Conservation (phyloP, 1,140 invertebrate species). For the Coenobita brevimanus region DNA sequence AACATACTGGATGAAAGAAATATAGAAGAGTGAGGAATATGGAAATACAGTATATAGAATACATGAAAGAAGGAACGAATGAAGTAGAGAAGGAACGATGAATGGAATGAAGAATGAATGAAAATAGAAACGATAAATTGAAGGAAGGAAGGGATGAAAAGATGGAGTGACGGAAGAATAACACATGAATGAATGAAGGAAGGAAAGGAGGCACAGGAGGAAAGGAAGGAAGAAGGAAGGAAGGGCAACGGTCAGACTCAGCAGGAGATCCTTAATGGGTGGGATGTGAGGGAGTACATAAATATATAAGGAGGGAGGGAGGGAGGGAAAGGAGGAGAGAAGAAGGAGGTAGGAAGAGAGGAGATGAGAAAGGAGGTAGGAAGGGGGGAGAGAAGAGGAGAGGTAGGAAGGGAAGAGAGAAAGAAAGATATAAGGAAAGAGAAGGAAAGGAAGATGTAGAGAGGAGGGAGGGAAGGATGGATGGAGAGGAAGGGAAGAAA, state of each 20-base stretch:
- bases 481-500: background rate
- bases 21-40: background rate
- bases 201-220: background rate
- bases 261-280: background rate
- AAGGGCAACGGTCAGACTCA: too few relatives aligned
- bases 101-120: background rate
- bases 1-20: background rate
- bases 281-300: background rate
- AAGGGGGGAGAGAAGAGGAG: background rate
- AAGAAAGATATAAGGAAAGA: background rate
- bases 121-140: background rate
- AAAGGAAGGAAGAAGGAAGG: background rate
- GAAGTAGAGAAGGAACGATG: background rate
- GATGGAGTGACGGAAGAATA: background rate
- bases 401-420: constrained; percentile 4
- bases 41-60: too few relatives aligned
- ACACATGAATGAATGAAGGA: background rate
- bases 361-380: background rate
- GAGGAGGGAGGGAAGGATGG: background rate
- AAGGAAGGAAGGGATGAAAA: background rate
- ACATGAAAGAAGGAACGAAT: too few relatives aligned
- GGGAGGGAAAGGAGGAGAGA: background rate
- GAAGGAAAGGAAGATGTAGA: too few relatives aligned
- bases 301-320: background rate
- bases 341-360: background rate